Evolutionary conservation across 2,113 vertebrate species (phyloP).

Genomic region (Callorhinus ursinus): DNA sequence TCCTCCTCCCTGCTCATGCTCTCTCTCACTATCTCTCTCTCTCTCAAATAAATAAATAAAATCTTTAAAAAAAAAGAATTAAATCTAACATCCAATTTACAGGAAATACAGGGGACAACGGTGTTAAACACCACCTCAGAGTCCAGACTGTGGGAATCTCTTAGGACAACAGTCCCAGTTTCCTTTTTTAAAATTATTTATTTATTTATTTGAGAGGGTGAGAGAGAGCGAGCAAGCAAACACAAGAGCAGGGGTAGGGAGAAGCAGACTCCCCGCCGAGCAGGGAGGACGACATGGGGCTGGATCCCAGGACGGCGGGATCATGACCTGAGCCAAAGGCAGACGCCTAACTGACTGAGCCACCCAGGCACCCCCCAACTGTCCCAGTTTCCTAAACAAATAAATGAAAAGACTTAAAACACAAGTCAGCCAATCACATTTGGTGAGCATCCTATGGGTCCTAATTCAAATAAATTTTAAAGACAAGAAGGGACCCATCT

Average conservation of each 20-base stretch:
- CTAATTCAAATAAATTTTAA: neutral
- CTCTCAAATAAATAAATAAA: neutral
- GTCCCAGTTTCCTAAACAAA: neutral
- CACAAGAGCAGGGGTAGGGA: too few species aligned
- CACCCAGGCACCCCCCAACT: neutral
- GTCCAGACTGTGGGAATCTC: neutral
- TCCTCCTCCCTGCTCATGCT: neutral
- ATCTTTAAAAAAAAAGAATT: neutral
- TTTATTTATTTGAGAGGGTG: too few species aligned
- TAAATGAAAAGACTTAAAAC: neutral
- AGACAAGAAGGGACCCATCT: neutral
- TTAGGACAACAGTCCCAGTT: neutral
- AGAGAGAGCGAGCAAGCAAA: too few species aligned
- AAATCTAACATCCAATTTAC: neutral
- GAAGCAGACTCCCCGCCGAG: too few species aligned
- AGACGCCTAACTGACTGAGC: neutral
- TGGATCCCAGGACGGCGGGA: too few species aligned
- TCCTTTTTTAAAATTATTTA: too few species aligned
- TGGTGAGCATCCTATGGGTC: neutral
- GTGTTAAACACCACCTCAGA: neutral
- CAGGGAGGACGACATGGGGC: too few species aligned
- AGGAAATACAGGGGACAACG: neutral
- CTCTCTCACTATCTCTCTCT: neutral
- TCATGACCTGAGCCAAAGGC: too few species aligned
- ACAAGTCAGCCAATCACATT: neutral